A percentile compares a stretch with the other conserved stretches of the same genome.
Conservation (phyloP, 1,140 invertebrate genomes). For the Hypothenemus hampei region DNA sequence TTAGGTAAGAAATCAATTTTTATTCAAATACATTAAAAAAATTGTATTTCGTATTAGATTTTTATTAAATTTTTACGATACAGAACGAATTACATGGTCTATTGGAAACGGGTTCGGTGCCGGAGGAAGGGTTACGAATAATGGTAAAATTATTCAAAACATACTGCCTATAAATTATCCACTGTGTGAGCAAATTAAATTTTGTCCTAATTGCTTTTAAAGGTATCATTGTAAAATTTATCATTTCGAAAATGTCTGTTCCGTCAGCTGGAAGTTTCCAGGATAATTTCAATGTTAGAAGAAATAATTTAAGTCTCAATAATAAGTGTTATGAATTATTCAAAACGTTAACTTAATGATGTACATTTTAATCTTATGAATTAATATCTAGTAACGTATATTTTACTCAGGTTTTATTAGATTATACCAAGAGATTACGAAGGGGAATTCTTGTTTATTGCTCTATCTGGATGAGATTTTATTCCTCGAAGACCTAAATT, state of each 20-base stretch:
- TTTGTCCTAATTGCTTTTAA: neutral
- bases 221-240: neutral
- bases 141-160: slow-evolving; percentile 7
- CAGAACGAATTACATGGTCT: neutral
- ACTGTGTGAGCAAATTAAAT: neutral
- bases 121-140: neutral
- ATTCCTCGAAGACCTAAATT: slow-evolving; percentile 15
- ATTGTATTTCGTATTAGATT: neutral
- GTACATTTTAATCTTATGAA: slow-evolving; percentile 25
- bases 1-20: neutral
- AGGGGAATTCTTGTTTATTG: slow-evolving; percentile 17
- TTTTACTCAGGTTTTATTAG: slow-evolving; percentile 15
- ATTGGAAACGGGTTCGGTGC: neutral
- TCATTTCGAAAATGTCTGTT: too few species aligned
- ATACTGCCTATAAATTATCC: neutral
- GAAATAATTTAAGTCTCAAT: too few species aligned
- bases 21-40: neutral
- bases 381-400: slow-evolving; percentile 17
- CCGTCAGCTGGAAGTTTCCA: too few species aligned
- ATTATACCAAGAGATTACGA: slow-evolving; percentile 5
- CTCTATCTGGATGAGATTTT: slow-evolving; percentile 15
- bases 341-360: too few species aligned
- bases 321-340: too few species aligned
- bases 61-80: neutral
- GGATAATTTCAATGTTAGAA: too few species aligned